phyloP scores from a whole-genome alignment of 2,113 vertebrate species.

The Corapipo altera region DNA sequence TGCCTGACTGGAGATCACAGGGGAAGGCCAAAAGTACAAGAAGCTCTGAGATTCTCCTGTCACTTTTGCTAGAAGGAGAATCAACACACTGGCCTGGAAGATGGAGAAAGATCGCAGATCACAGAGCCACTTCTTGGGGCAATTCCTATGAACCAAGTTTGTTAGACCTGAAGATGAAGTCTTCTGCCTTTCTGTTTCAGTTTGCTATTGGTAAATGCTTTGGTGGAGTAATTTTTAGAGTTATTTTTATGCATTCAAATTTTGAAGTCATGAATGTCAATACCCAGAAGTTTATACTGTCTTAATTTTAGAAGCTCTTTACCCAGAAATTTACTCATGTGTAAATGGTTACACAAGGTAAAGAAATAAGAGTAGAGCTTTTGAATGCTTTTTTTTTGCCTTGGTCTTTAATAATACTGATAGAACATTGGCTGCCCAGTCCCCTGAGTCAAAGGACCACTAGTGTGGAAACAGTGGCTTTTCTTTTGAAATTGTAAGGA shows the following conservation, averaged over 20 bases:
- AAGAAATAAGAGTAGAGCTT: neutral
- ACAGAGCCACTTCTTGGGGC: neutral
- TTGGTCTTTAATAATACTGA: neutral
- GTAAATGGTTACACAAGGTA: neutral
- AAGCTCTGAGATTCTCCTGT: neutral
- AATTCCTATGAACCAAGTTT: neutral
- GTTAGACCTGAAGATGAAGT: neutral
- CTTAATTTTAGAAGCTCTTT: neutral
- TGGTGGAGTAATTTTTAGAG: neutral
- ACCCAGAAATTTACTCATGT: neutral
- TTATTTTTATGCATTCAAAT: neutral
- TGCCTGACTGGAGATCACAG: accelerated
- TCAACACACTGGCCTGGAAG: neutral
- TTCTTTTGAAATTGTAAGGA: neutral
- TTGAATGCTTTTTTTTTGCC: neutral
- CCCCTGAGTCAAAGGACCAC: neutral
- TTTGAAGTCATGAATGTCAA: neutral
- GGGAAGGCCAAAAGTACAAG: neutral
- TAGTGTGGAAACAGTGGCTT: neutral
- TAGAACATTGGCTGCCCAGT: neutral
- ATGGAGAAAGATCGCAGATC: neutral
- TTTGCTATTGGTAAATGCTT: neutral
- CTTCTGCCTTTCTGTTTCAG: neutral
- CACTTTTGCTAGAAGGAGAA: neutral
- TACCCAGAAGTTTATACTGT: neutral